A percentile compares a stretch with the other conserved stretches of the same genome.
Evolutionary conservation across 2,113 vertebrate species (phyloP).

Genomic region (Trachemys scripta): DNA sequence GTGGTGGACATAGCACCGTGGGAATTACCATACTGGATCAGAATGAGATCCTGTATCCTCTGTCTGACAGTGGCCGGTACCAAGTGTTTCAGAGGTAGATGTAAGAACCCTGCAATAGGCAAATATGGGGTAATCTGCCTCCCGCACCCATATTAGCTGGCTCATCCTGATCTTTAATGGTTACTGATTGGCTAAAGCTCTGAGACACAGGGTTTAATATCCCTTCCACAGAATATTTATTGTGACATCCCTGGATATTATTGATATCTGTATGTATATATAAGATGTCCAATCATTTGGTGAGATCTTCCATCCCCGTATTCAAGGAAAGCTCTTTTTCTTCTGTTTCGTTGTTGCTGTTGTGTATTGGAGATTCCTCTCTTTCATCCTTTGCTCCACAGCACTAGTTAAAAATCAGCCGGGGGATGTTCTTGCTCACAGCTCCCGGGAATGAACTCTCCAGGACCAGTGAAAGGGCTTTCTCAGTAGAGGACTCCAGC

Average conservation of each 20-base stretch:
- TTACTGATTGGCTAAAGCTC: neutral
- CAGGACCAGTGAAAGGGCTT: neutral
- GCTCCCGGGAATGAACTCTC: neutral
- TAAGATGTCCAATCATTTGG: neutral
- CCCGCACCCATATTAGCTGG: neutral
- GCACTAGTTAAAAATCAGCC: neutral
- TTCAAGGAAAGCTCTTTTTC: neutral
- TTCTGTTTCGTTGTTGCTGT: neutral
- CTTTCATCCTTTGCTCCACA: neutral
- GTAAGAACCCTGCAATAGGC: neutral
- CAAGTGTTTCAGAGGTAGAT: neutral
- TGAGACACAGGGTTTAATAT: neutral
- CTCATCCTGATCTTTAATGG: neutral
- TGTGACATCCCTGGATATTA: neutral
- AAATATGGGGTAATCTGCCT: neutral
- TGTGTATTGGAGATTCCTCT: neutral
- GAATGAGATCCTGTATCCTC: neutral
- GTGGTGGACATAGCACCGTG: constrained; percentile 2
- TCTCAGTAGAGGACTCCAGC: neutral
- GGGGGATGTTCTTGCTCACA: neutral
- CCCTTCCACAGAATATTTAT: neutral
- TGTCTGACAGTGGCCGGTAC: neutral
- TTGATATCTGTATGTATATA: neutral
- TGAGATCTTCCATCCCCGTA: neutral
- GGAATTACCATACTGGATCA: neutral